Evolutionary conservation across 37 sponge, comb jelly and placozoan species (phyloP), one percentile per base, ranked within the genome.

Genomic region (Hormiphora californensis): DNA sequence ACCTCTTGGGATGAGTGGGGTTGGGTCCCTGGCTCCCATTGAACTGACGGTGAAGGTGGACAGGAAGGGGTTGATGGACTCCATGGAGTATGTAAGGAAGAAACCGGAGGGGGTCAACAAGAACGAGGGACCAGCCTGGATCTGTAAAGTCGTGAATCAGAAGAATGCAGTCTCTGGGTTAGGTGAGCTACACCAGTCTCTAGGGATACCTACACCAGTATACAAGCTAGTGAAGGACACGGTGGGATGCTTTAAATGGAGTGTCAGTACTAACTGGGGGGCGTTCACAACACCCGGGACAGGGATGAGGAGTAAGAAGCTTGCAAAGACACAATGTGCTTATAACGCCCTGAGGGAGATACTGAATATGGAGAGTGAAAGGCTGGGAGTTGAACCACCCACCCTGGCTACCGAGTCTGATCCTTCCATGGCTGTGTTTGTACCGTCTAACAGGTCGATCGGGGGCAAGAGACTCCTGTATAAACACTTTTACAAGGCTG

Each of bases 301-400:
- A 11, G 35, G 46, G 9, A 73, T n/a, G 5, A 73, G 38, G 43
- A 73, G 81, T 73, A 73, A 73, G 25, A 73, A 73, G 44, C 81
- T 43, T n/a, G 81, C 81, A 1, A 73, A 73, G 25, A 43, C 81
- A 73, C 46, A 73, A 41, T 73, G 81, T 73, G 43, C 81, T 21
- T 73, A 73, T 73, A 22, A 40, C 17, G 81, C 81, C 12, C 5
- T 73, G 38, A 73, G 43, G 44, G 81, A 73, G 25, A 73, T 73
- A 4, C 27, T 73, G 23, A 39, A 46, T 4, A 15, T 73, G 21
- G 81, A 73, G 25, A 43, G 46, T 23, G 81, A 73, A 21, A 43
- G 43, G 17, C 35, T 36, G 3, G 81, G 81, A 2, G 11, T 73
- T 9, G 81, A 73, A 33, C 81, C 81, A 9, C 81, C 81, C 7